A percentile compares a stretch with the other conserved stretches of the same genome.
Evolutionary conservation across 2,113 vertebrate genomes (phyloP).

Genomic region (Origma solitaria): DNA sequence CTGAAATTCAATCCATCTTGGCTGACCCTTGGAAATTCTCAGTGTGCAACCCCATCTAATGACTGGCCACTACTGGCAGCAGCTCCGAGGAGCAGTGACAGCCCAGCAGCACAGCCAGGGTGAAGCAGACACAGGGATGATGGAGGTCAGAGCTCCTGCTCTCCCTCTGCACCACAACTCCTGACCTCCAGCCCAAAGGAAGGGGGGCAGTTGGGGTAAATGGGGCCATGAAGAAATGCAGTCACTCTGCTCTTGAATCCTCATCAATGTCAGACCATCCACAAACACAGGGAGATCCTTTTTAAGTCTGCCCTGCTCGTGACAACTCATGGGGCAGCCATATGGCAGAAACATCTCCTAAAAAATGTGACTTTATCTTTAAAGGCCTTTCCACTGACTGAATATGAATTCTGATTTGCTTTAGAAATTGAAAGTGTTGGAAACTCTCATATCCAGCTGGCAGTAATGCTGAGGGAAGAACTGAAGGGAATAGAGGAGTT

Average conservation of each 20-base stretch:
- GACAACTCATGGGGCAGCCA: not conserved
- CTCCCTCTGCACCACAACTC: not conserved
- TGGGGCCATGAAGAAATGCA: not conserved
- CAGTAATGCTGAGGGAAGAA: slow-evolving; percentile 84
- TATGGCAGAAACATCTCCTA: not conserved
- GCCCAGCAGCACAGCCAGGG: not conserved
- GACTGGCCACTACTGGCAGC: not conserved
- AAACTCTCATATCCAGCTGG: slow-evolving; percentile 87
- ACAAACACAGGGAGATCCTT: not conserved
- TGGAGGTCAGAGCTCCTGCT: not conserved
- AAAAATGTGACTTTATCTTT: not conserved
- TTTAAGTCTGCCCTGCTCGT: not conserved
- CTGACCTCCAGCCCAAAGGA: not conserved
- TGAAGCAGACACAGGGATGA: not conserved
- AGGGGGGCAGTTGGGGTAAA: not conserved
- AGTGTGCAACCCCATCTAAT: not conserved
- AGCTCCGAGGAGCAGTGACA: not conserved
- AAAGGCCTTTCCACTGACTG: not conserved
- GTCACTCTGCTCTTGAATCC: not conserved
- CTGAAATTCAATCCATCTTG: not conserved
- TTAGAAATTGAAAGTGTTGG: slow-evolving; percentile 90
- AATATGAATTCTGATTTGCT: not conserved
- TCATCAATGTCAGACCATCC: not conserved
- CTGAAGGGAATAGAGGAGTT: slow-evolving; percentile 87
- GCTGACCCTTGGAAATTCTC: not conserved